Evolutionary conservation across 2,113 vertebrate genomes (phyloP).

Genomic region (Ancistrus triradiatus): DNA sequence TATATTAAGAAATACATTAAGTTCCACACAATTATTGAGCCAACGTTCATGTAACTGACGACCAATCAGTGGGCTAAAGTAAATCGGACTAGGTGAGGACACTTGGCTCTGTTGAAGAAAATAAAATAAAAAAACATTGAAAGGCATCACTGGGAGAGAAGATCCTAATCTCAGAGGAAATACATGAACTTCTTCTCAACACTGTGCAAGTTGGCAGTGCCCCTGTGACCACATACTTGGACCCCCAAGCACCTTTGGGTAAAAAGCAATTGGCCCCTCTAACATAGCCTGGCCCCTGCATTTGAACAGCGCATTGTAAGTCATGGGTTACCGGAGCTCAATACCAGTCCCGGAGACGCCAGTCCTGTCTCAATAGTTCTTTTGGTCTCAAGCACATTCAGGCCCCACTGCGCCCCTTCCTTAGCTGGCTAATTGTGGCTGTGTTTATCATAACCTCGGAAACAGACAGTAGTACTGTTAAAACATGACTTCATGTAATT

Average conservation of each 20-base stretch:
- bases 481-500: too few species aligned
- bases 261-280: too few species aligned
- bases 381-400: constrained; percentile 28
- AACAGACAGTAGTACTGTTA: too few species aligned
- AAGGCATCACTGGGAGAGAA: constrained; percentile 32
- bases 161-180: constrained; percentile 26
- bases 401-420: background rate
- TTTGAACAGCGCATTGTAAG: constrained; percentile 45
- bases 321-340: constrained; percentile 30
- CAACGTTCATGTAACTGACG: too few species aligned
- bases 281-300: constrained; percentile 34
- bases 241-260: background rate
- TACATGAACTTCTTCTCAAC: constrained; percentile 38
- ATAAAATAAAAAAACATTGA: constrained; percentile 38
- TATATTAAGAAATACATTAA: too few species aligned
- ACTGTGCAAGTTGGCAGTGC: constrained; percentile 21
- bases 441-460: too few species aligned
- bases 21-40: too few species aligned
- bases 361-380: constrained; percentile 41
- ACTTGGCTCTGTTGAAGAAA: too few species aligned
- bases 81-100: too few species aligned
- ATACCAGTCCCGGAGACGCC: constrained; percentile 21
- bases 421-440: constrained; percentile 17
- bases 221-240: background rate
- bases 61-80: too few species aligned